Conservation (phyloP, 2,113 vertebrate genomes). For the Axis porcinus region DNA sequence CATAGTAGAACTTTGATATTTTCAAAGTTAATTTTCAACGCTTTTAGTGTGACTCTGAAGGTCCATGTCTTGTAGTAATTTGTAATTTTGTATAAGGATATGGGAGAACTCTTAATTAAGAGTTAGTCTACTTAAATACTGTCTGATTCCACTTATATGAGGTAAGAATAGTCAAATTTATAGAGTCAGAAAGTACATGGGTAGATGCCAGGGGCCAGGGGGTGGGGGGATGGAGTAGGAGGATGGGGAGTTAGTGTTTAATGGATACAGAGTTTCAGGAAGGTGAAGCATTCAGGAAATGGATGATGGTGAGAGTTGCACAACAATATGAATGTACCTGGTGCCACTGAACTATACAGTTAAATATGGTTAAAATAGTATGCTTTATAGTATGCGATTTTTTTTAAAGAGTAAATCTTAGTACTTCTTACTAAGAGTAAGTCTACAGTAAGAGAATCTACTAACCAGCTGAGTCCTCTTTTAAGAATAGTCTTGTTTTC, state of each 20-base stretch:
- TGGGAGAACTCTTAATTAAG: background rate
- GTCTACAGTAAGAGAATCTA: background rate
- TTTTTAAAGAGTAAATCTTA: background rate
- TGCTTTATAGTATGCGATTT: background rate
- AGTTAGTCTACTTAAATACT: background rate
- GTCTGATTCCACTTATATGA: background rate
- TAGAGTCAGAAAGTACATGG: background rate
- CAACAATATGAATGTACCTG: background rate
- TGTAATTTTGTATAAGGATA: background rate
- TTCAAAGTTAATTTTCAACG: background rate
- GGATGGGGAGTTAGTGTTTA: background rate
- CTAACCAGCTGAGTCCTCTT: background rate
- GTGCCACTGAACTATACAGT: background rate
- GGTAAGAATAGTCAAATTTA: background rate
- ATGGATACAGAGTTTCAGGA: background rate
- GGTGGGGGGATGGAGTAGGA: too few relatives aligned
- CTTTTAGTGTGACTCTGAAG: background rate
- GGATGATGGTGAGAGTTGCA: background rate
- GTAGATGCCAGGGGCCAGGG: background rate
- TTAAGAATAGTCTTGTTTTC: background rate
- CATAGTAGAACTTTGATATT: background rate
- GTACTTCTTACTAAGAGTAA: background rate
- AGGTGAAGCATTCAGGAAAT: background rate
- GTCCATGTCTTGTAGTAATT: background rate
- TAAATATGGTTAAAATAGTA: background rate